Base-by-base conservation (phyloP, 2,113 vertebrate genomes). In the Chamaea fasciata region DNA sequence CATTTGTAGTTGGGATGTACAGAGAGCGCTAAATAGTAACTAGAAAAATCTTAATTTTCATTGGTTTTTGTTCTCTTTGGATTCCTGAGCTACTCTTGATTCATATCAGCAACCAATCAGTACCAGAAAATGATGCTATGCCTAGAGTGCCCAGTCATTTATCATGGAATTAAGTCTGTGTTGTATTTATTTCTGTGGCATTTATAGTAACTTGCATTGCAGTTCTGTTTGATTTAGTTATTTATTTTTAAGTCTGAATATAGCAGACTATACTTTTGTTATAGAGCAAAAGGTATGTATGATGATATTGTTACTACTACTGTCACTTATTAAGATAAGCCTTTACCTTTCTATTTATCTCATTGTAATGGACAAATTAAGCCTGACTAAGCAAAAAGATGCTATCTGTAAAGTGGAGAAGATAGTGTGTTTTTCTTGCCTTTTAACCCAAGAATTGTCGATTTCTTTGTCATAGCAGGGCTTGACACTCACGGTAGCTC, bases 371-470 rank as follows among this genome's bases (percentile, higher is more conserved):
- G 73, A 14, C 28, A 92, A 83, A 74, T 94, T 74, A 89, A 83
- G 24, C 39, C 46, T 74, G 86, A 84, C 60, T 50, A 69, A 77
- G 60, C 37, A 21, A 94, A 95, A 89, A 87, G 30, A 39, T 7
- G 1, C 19, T 79, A 68, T 71, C 52, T 87, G 1, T 39, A 74
- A 83, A 63, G 37, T 42, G 15, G 65, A 87, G 50, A 91, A 86
- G 79, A 83, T 13, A 62, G 47, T 87, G 30, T 11, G 9, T n/a
- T 59, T 92, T 63, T 91, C 87, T 94, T 92, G 87, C 90, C 90
- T 97, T 97, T 98, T 96, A 92, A 96, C 94, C 95, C 83, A 35
- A 83, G 57, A 75, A 91, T 78, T 97, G 96, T 97, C 86, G 80
- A 86, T 93, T 96, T 92, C 89, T 83, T 91, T 95, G 65, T 63